These are phyloP conservation scores for Gymnothorax javanicus DNA, from an alignment of 2,797 vertebrate genomes.

Conservation along the genomic window DNA sequence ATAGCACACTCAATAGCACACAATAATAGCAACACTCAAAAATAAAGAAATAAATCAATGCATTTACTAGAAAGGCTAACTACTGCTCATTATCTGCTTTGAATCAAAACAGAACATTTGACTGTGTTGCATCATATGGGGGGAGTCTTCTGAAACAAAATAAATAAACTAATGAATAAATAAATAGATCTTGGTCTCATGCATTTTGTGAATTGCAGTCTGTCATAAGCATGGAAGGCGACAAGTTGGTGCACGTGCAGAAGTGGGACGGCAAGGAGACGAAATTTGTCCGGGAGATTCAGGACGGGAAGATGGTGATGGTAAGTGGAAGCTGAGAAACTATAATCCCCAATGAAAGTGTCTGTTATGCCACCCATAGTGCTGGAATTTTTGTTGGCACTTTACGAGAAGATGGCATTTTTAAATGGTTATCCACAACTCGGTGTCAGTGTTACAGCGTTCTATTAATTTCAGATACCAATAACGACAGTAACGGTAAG, in stretches of 20 bases:
- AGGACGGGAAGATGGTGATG: constrained; percentile 89
- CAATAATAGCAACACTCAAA: not conserved
- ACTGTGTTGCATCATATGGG: too few species aligned
- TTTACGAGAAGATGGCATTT: too few species aligned
- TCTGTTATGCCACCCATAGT: not conserved
- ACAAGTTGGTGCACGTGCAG: constrained; percentile 87
- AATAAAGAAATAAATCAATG: too few species aligned
- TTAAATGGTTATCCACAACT: too few species aligned
- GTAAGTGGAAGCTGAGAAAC: constrained; percentile 60
- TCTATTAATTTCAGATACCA: not conserved
- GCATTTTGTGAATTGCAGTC: constrained; percentile 72
- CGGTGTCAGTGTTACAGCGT: not conserved
- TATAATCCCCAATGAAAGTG: not conserved
- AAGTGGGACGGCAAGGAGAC: constrained; percentile 95
- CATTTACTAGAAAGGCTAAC: too few species aligned
- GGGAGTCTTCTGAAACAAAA: constrained; percentile 2
- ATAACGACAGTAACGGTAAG: not conserved
- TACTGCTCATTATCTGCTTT: too few species aligned
- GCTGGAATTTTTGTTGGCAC: too few species aligned
- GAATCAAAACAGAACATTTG: not conserved
- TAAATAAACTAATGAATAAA: not conserved
- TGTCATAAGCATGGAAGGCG: constrained; percentile 80
- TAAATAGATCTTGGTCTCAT: constrained; percentile 36
- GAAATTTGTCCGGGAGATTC: constrained; percentile 85
- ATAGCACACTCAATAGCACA: not conserved